Evolutionary conservation across 1,140 invertebrate genomes (phyloP).

Genomic region (Phymastichus coffea): DNA sequence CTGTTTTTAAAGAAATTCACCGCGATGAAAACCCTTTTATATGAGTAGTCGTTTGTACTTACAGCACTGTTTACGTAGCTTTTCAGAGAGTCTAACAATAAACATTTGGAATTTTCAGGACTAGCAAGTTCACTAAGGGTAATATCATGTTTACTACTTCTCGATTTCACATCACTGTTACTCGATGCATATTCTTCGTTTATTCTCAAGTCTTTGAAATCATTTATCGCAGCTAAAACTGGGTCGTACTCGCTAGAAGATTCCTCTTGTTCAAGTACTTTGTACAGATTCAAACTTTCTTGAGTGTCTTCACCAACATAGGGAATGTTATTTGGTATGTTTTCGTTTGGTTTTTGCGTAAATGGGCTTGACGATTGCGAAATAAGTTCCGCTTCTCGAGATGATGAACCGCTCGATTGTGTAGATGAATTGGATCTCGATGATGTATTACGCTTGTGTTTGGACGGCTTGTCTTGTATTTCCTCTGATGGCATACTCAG

Average conservation of each 20-base stretch:
- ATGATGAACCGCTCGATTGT: conserved; percentile 42
- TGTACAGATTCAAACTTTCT: conserved; percentile 29
- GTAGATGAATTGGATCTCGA: conserved; percentile 33
- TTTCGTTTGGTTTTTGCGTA: conserved; percentile 34
- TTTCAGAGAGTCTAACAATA: conserved; percentile 64
- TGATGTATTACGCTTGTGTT: conserved; percentile 19
- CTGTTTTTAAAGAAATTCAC: no score
- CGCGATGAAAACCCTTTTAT: conserved; percentile 4
- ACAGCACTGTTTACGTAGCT: conserved; percentile 69
- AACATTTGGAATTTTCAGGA: conserved; percentile 60
- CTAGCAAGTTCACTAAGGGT: conserved; percentile 13
- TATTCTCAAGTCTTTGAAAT: conserved; percentile 38
- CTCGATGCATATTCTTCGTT: conserved; percentile 21
- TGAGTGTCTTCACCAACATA: conserved; percentile 15
- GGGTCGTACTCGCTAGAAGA: conserved; percentile 9
- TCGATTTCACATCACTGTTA: conserved; percentile 23
- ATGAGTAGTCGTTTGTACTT: conserved; percentile 45
- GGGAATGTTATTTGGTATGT: conserved; percentile 13
- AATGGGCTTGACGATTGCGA: conserved; percentile 48
- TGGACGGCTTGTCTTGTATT: conserved; percentile 17
- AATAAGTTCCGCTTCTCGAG: conserved; percentile 39
- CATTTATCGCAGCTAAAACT: conserved; percentile 27
- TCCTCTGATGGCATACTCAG: conserved; percentile 16
- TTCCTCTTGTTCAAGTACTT: conserved; percentile 28
- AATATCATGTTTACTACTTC: conserved; percentile 26